Percentiles rank a stretch among this genome's conserved stretches.
phyloP scores from a whole-genome alignment of 2,797 vertebrate species.

The Poeciliopsis presidionis region DNA sequence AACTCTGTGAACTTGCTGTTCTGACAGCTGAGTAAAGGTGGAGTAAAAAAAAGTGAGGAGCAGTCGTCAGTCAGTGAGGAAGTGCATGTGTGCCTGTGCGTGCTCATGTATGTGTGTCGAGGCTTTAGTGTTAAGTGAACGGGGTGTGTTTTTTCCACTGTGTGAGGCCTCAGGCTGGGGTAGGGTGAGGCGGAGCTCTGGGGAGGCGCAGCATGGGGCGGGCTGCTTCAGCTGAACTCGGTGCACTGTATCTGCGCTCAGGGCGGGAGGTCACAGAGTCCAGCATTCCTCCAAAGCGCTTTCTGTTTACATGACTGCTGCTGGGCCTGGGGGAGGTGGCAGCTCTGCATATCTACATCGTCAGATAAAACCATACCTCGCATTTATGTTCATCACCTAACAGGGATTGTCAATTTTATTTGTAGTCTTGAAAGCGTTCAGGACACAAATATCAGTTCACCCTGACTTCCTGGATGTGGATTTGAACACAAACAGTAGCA shows the following conservation, averaged over 20 bases:
- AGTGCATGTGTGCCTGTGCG: conserved; percentile 8
- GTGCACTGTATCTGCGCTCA: conserved; percentile 81
- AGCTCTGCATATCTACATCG: conserved; percentile 67
- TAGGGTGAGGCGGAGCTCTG: conserved; percentile 67
- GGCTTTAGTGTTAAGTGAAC: conserved; percentile 69
- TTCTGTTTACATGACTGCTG: conserved; percentile 83
- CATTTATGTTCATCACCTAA: conserved; percentile 68
- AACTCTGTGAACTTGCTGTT: conserved; percentile 37
- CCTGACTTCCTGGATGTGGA: conserved; percentile 10
- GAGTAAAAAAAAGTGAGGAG: conserved; percentile 40
- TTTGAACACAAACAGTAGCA: conserved; percentile 10
- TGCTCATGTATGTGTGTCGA: conserved; percentile 41
- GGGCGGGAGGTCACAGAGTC: conserved; percentile 83
- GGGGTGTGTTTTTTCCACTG: conserved; percentile 81
- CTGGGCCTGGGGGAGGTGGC: conserved; percentile 65
- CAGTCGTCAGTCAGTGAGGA: conserved; percentile 43
- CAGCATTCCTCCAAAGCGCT: conserved; percentile 81
- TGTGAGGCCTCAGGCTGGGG: conserved; percentile 78
- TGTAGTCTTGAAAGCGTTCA: conserved; percentile 54
- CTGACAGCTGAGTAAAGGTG: conserved; percentile 55
- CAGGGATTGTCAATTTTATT: conserved; percentile 53
- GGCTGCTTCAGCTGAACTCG: conserved; percentile 79
- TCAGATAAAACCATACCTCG: conserved; percentile 71
- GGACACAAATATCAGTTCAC: conserved; percentile 23
- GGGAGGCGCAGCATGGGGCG: conserved; percentile 73